Percentiles rank a stretch among this genome's conserved stretches.
phyloP scores from a whole-genome alignment of 2,888 invertebrate genomes.

The Acronicta psi region DNA sequence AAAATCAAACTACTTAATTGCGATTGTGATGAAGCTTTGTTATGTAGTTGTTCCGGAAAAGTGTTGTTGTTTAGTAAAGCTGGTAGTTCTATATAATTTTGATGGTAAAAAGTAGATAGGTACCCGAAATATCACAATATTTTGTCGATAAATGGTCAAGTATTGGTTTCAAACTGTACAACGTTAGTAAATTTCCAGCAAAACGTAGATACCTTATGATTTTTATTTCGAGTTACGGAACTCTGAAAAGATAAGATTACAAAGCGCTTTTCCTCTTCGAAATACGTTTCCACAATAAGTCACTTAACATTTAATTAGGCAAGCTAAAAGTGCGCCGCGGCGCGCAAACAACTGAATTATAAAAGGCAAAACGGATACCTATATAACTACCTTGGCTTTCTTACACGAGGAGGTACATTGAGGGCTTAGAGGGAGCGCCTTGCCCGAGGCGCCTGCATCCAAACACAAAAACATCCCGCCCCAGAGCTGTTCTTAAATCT shows the following conservation, averaged over 20 bases:
- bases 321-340: slow-evolving; percentile 55
- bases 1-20: too few relatives aligned
- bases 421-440: slow-evolving; percentile 59
- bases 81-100: too few relatives aligned
- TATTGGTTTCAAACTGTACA: too few relatives aligned
- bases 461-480: slow-evolving; percentile 77
- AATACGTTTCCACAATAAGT: slow-evolving; percentile 55
- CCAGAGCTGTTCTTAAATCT: slow-evolving; percentile 85
- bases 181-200: too few relatives aligned
- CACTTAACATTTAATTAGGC: slow-evolving; percentile 61
- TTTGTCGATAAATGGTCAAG: too few relatives aligned
- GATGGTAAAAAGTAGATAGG: too few relatives aligned
- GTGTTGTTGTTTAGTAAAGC: too few relatives aligned
- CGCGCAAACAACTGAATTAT: slow-evolving; percentile 61
- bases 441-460: slow-evolving; percentile 66
- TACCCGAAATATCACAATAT: too few relatives aligned
- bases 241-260: slow-evolving; percentile 36
- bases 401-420: slow-evolving; percentile 39
- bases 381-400: slow-evolving; percentile 44
- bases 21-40: too few relatives aligned
- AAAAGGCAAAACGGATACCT: slow-evolving; percentile 52
- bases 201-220: neutral
- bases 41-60: too few relatives aligned
- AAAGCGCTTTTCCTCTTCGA: slow-evolving; percentile 37
- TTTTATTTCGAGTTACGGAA: neutral